Evolutionary conservation across 1,140 invertebrate genomes (phyloP), one percentile per base, ranked within the genome.

Genomic region (Lycorma delicatula): DNA sequence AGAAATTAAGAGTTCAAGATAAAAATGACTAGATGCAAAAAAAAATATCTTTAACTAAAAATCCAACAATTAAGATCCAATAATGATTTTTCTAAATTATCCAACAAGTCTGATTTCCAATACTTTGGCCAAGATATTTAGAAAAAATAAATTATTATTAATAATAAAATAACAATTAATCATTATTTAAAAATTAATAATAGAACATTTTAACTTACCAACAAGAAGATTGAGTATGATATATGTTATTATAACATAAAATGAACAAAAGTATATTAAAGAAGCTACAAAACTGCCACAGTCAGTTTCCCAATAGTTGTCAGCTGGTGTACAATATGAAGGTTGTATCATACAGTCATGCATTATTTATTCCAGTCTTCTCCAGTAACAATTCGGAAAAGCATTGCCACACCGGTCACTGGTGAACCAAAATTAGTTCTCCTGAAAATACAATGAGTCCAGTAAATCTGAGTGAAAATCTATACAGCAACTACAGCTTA

Each of bases 311-410:
- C 97, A 99, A 75, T 95, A 99, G 76, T 98, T 97, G 61, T 83
- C 79, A 2, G 91, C 91, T 26, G 83, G 83, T 1, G 93, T 94
- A 74, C 96, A 99, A 77, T 94, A 97, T 11, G 96, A 96, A 13
- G 93, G 93, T 74, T 91, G 86, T 58, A 97, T 86, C 94, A 98
- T 98, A 72, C 95, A 98, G 71, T 99, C 97, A 75, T 99, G 97
- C 97, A 99, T 99, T 47, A 99, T 98, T 99, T 98, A 74, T 99
- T 99, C 97, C 97, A 99, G 76, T 99, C 97, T 79, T 99, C 97
- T 23, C 97, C 97, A 0, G 97, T 99, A 1, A 99, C 96, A 64
- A 98, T 99, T 54, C 97, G 85, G 75, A 99, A 99, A 54, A 99
- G 75, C 84, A 99, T 93, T 9, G 94, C 93, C 26, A 99, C 91